Percentiles rank a stretch among this genome's conserved stretches.
Evolutionary conservation across 1,140 invertebrate genomes (phyloP).

Genomic region (Meloidogyne chitwoodi): DNA sequence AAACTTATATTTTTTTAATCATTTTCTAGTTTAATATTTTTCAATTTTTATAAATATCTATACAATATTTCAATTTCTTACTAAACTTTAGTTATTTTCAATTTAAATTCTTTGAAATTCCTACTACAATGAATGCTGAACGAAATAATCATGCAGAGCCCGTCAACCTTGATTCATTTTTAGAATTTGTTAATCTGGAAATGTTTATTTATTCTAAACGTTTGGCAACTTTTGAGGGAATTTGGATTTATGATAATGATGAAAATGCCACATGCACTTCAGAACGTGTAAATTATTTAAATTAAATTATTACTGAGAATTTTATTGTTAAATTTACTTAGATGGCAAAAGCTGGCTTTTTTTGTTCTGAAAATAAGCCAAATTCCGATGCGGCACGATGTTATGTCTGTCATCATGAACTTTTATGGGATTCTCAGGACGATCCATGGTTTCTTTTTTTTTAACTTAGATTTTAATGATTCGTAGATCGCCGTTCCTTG

Average conservation of each 20-base stretch:
- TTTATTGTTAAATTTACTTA: not conserved
- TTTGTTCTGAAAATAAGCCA: not conserved
- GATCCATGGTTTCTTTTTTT: slow-evolving; percentile 11
- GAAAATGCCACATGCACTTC: not conserved
- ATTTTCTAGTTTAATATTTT: too few species aligned
- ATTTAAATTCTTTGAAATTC: not conserved
- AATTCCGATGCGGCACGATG: slow-evolving; percentile 5
- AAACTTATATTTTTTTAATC: too few species aligned
- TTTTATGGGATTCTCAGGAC: slow-evolving; percentile 11
- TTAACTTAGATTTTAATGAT: too few species aligned
- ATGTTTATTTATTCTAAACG: slow-evolving; percentile 13
- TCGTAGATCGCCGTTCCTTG: too few species aligned
- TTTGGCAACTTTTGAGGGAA: not conserved
- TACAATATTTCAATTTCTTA: too few species aligned
- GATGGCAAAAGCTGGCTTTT: slow-evolving; percentile 21
- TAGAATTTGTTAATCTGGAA: not conserved
- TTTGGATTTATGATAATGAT: slow-evolving; percentile 2
- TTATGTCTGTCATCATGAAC: slow-evolving; percentile 12
- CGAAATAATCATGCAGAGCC: not conserved
- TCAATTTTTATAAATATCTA: too few species aligned
- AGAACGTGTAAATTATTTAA: not conserved
- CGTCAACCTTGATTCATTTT: not conserved
- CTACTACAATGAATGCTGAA: not conserved
- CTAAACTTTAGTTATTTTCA: too few species aligned
- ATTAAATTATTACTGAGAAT: not conserved